These are phyloP conservation scores for silkworm (Bombyx mori) DNA, from an alignment of 1,140 invertebrate species.

Conservation along the genomic window ASM3026992v2 NC_085112.1:16388501-16389000, in stretches of 20 bases:
- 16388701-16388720: slow-evolving; percentile 36
- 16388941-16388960: too few species aligned
- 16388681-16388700: slow-evolving; percentile 41
- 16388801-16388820: too few species aligned
- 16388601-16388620: slow-evolving; percentile 19
- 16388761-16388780: slow-evolving; percentile 10
- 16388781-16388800: slow-evolving; percentile 15
- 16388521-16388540: slow-evolving; percentile 25
- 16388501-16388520: slow-evolving; percentile 7
- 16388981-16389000: too few species aligned
- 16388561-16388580: slow-evolving; percentile 25
- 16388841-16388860: too few species aligned
- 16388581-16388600: slow-evolving; percentile 9
- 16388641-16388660: slow-evolving; percentile 23
- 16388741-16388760: slow-evolving; percentile 21
- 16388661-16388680: slow-evolving; percentile 30
- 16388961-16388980: too few species aligned
- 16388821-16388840: too few species aligned
- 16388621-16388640: slow-evolving; percentile 17
- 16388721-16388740: slow-evolving; percentile 47
- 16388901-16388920: too few species aligned
- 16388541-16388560: slow-evolving; percentile 39
- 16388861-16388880: too few species aligned
- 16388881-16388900: too few species aligned
- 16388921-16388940: too few species aligned